These are phyloP conservation scores for Calephelis perditalis DNA, from an alignment of 2,888 invertebrate genomes.

Conservation along the genomic window DNA sequence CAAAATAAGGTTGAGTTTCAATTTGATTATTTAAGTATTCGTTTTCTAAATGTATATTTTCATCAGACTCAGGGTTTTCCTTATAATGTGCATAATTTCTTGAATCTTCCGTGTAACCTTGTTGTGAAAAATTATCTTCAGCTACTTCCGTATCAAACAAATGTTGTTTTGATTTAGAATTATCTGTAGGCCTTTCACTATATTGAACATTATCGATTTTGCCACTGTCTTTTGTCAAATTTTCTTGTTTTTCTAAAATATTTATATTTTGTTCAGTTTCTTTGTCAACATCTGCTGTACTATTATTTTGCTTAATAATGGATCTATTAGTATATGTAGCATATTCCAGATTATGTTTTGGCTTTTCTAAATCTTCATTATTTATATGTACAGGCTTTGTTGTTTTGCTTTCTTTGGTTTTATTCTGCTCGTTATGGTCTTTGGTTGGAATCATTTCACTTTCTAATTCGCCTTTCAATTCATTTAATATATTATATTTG, in stretches of 20 bases:
- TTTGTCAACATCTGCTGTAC: background rate
- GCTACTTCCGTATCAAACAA: background rate
- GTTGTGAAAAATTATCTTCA: background rate
- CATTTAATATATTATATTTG: constrained; percentile 63
- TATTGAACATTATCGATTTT: background rate
- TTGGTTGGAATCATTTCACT: constrained; percentile 6
- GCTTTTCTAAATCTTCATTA: background rate
- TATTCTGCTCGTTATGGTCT: background rate
- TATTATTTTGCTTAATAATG: background rate
- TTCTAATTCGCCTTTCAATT: constrained; percentile 40
- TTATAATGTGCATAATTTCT: background rate
- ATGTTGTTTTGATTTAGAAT: background rate
- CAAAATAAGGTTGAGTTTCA: background rate
- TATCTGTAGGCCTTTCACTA: background rate
- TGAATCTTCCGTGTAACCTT: background rate
- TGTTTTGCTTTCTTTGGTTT: background rate
- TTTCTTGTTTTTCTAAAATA: background rate
- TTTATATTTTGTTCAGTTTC: background rate
- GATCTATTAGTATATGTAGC: background rate
- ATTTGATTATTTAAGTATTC: background rate
- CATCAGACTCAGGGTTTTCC: background rate
- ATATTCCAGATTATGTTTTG: background rate
- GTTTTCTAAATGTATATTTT: background rate
- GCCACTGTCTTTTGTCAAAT: background rate
- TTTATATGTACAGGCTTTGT: background rate